A percentile compares a stretch with the other conserved stretches of the same genome.
phyloP scores from a whole-genome alignment of 2,888 invertebrate species.

The Molorchus minor region DNA sequence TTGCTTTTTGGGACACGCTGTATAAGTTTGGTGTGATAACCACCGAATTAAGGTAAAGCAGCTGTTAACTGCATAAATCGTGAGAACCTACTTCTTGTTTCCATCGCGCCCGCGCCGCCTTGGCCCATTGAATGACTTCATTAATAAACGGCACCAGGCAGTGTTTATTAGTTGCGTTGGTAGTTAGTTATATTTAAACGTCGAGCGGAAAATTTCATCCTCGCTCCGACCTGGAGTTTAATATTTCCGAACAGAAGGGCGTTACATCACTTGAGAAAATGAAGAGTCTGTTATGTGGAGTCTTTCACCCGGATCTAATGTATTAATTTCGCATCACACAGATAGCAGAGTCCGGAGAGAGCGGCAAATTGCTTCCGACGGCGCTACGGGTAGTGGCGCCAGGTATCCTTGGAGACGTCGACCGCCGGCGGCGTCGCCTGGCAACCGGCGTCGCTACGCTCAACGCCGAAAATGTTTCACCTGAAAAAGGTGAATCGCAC shows the following conservation, averaged over 20 bases:
- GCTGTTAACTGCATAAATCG: too few species aligned
- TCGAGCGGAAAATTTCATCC: neutral
- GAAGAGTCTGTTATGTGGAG: conserved; percentile 45
- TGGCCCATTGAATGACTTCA: too few species aligned
- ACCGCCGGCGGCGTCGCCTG: conserved; percentile 55
- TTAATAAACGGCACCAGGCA: too few species aligned
- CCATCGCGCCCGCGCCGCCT: too few species aligned
- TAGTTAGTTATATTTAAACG: too few species aligned
- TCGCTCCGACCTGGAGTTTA: neutral
- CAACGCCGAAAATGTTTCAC: conserved; percentile 27
- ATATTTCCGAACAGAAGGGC: neutral
- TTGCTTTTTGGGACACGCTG: too few species aligned
- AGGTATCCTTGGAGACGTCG: conserved; percentile 66
- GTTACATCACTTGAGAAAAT: conserved; percentile 21
- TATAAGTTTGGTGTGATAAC: too few species aligned
- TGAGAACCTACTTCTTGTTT: too few species aligned
- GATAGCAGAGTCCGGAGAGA: conserved; percentile 54
- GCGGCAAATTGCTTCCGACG: conserved; percentile 61
- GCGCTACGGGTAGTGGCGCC: conserved; percentile 68
- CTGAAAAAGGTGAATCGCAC: conserved; percentile 29
- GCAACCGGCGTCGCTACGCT: conserved; percentile 36
- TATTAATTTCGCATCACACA: conserved; percentile 53
- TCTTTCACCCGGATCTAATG: conserved; percentile 56
- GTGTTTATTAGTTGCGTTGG: neutral
- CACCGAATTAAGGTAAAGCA: too few species aligned